A percentile compares a stretch with the other conserved stretches of the same genome.
phyloP scores from a whole-genome alignment of 2,888 invertebrate genomes.

The Erpobdella octoculata region DNA sequence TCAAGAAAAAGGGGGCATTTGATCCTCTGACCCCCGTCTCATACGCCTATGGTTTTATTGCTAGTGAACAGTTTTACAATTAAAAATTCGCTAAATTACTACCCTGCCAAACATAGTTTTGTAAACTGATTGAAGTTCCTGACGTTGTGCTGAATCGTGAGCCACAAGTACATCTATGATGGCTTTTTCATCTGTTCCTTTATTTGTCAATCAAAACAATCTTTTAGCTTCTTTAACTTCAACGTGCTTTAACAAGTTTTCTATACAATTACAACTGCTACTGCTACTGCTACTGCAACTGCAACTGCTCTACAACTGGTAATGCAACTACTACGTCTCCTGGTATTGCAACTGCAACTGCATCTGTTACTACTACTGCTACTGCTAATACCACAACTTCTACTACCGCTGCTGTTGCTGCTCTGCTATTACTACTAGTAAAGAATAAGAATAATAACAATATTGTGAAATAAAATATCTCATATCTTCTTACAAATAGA shows the following conservation, averaged over 20 bases:
- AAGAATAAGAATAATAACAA: background rate
- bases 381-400: background rate
- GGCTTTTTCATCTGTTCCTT: constrained; percentile 15
- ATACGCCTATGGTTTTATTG: too few relatives aligned
- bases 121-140: background rate
- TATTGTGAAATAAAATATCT: background rate
- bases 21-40: too few relatives aligned
- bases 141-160: constrained; percentile 4
- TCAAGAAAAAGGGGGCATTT: too few relatives aligned
- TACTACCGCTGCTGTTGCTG: background rate
- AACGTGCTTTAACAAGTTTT: too few relatives aligned
- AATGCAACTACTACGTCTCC: background rate
- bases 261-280: too few relatives aligned
- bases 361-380: too few relatives aligned
- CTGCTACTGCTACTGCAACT: too few relatives aligned
- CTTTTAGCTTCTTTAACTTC: too few relatives aligned
- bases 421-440: background rate
- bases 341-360: background rate
- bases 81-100: background rate
- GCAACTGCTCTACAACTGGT: too few relatives aligned
- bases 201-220: background rate
- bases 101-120: constrained; percentile 22
- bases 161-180: constrained; percentile 15
- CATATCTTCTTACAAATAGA: background rate
- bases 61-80: too few relatives aligned